phyloP scores from a whole-genome alignment of 2,888 invertebrate species.

The Hermaeophaga mercurialis region DNA sequence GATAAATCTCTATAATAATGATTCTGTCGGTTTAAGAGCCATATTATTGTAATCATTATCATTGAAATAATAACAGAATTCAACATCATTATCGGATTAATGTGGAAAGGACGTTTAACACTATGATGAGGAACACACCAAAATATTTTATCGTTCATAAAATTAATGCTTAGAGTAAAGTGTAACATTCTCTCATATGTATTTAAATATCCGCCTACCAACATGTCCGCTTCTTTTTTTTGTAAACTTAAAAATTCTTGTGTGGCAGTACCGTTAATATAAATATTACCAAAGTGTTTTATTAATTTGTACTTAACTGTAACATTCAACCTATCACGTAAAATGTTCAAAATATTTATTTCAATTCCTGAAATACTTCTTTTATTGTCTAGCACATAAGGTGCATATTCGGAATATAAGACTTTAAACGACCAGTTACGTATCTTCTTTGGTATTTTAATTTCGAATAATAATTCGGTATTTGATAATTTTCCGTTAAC shows the following conservation, averaged over 20 bases:
- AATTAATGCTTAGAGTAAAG: not conserved
- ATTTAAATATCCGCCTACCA: not conserved
- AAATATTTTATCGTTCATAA: not conserved
- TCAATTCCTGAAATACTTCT: not conserved
- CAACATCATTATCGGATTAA: not conserved
- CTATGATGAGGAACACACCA: slow-evolving; percentile 5
- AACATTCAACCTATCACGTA: not conserved
- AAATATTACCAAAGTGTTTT: not conserved
- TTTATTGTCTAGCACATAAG: not conserved
- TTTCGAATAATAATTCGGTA: not conserved
- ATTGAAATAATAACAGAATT: not conserved
- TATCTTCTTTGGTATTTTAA: not conserved
- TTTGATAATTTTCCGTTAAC: not conserved
- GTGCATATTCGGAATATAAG: not conserved
- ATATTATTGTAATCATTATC: not conserved
- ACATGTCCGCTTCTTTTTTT: not conserved
- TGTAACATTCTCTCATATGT: not conserved
- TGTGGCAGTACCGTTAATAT: not conserved
- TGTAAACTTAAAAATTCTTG: not conserved
- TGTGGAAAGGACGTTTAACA: too few species aligned
- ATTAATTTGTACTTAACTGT: not conserved
- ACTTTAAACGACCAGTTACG: not conserved
- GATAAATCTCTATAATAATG: not conserved
- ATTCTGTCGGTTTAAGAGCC: not conserved
- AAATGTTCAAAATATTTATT: not conserved